These are phyloP conservation scores for Amphiura filiformis DNA, from an alignment of 35 echinoderm and acorn worm genomes.

Conservation along the genomic window DNA sequence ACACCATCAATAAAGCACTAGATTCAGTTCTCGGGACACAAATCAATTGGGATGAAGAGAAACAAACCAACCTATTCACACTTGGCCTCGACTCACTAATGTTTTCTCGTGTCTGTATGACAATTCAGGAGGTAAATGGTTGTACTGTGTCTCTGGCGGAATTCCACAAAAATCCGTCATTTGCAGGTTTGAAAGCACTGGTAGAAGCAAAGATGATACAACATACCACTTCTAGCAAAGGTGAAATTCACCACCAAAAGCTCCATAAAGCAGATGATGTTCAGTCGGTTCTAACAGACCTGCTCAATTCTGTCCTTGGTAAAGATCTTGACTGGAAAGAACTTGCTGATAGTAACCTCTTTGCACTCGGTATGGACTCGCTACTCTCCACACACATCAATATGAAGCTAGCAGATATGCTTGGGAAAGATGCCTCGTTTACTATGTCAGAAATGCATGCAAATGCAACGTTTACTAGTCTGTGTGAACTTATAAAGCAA, in stretches of 20 bases:
- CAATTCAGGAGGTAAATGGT: background rate
- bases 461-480: background rate
- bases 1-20: background rate
- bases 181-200: background rate
- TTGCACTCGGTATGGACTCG: background rate
- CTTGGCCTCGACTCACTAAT: background rate
- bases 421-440: background rate
- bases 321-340: background rate
- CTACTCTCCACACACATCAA: background rate
- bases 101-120: background rate
- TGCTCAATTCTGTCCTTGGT: background rate
- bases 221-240: background rate
- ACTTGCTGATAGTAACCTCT: background rate
- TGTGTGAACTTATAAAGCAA: background rate
- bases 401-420: background rate
- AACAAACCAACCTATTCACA: background rate
- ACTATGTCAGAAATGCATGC: background rate
- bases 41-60: background rate
- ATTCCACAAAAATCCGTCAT: background rate
- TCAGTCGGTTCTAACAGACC: background rate
- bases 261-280: background rate
- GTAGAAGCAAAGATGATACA: background rate
- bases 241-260: background rate
- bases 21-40: background rate
- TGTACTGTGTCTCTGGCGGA: background rate